Base-by-base conservation (phyloP, 2,888 invertebrate species). In the Unio delphinus region DNA sequence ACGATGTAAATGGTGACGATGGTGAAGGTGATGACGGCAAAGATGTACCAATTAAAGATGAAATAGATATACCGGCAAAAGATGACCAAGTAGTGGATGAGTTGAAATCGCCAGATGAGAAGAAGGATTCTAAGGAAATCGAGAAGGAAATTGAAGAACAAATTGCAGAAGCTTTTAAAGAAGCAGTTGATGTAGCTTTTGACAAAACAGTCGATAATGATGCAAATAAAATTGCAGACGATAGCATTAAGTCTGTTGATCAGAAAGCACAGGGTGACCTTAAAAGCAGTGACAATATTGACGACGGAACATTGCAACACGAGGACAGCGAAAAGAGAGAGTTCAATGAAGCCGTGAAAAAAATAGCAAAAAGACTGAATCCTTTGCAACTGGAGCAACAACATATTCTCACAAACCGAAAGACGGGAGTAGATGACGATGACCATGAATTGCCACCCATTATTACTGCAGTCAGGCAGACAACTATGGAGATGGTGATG, bases 381-480 rank as follows among this genome's bases (percentile, higher is more conserved):
- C 76, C 74, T 20, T 11, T 56, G n/a, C 65, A 71, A 68, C 58
- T 75, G 3, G 61, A 70, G 58, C 59, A 62, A 7, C 54, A 67
- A 55, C 65, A 70, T 6, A 60, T 61, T 4, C 60, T 58, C 4
- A 65, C 68, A 15, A 61, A 55, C 0, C 61, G 61, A 23, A 57
- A 70, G 17, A 67, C 61, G 11, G 58, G 56, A 6, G 65, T 69
- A 1, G 64, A 78, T 20, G 75, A 76, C 26, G 69, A 76, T 60
- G 79, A 76, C 15, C 81, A 81, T 58, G 79, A 77, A 55, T 67
- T 77, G 15, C 81, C 79, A 30, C 76, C 74, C 65, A 67, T 81
- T 65, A 76, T 81, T 3, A 81, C 81, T 1, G 79, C 79, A 0
- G 81, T 69, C 3, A 68, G 73, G 6, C 74, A 74, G 66, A 61